Base-by-base conservation (phyloP, 2,888 invertebrate species). In the Anaspis maculata region DNA sequence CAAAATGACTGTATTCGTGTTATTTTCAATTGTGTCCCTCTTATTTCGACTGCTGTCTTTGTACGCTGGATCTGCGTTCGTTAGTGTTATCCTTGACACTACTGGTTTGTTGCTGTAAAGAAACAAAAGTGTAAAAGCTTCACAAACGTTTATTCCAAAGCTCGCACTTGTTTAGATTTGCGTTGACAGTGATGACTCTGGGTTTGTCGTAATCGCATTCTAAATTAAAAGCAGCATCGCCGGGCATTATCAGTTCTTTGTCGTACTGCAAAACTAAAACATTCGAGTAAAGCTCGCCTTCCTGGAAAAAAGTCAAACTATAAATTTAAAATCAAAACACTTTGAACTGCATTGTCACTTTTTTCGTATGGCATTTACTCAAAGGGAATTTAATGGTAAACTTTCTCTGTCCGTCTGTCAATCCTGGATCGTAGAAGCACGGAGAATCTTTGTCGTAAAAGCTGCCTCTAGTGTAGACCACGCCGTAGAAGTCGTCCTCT, bases 181-280 rank as follows among this genome's bases (percentile, higher is more conserved):
- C 70, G 34, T 69, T 70, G 26, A 76, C 71, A 11, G 70, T 67
- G 15, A 72, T 47, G 46, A 68, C 70, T 42, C 71, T 63, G 1
- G 74, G 71, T 40, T 68, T 66, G 21, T 71, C 66, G 49, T 76
- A 77, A 57, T 79, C 77, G 44, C 79, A 79, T 56, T 76, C 74
- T 41, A 79, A 54, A 9, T 72, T 72, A 52, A 79, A 77, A 21
- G 79, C 79, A 3, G 77, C 74, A 52, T 77, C 77, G 2, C 77
- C 77, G 1, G 77, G 76, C 44, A 76, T 76, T 38, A 77, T 73
- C 10, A 77, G 55, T 46, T 76, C 76, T 27, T 77, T 76, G 58
- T 79, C 79, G 46, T 79, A 75, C 55, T 79, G 79, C 28, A 79
- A 65, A 2, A 79, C 72, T 13, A 79, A 67, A 25, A 76, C 70